Evolutionary conservation across 2,888 invertebrate genomes (phyloP).

Genomic region (Hemicrepidius hirtus): DNA sequence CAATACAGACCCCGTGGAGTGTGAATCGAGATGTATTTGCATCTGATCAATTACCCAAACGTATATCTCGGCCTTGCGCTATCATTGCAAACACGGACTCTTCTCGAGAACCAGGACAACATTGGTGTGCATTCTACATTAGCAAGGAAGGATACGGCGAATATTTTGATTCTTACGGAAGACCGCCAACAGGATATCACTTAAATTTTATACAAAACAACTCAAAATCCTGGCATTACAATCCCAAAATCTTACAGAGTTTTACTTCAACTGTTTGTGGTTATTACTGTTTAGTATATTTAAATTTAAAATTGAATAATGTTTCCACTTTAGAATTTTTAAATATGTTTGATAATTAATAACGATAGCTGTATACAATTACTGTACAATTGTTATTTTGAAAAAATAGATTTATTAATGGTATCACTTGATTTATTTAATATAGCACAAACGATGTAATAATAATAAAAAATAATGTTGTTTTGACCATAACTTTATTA

Average conservation of each 20-base stretch:
- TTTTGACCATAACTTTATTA: no score
- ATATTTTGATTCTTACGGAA: conserved; percentile 32
- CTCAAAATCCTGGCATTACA: not conserved
- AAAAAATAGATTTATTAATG: not conserved
- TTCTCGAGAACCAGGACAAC: conserved; percentile 19
- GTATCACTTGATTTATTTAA: conserved; percentile 17
- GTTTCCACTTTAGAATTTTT: not conserved
- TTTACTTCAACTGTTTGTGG: conserved; percentile 23
- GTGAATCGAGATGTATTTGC: conserved; percentile 29
- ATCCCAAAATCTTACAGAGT: conserved; percentile 2
- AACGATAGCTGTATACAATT: conserved; percentile 12
- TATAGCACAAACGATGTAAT: not conserved
- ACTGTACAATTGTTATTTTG: conserved; percentile 18
- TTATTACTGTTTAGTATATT: conserved; percentile 21
- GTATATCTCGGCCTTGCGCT: conserved; percentile 8
- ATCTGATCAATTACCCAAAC: conserved; percentile 19
- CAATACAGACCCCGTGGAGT: not conserved
- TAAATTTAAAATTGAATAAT: conserved; percentile 21
- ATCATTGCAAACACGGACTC: conserved; percentile 27
- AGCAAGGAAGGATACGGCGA: conserved; percentile 8
- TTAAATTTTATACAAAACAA: conserved; percentile 27
- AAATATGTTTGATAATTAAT: not conserved
- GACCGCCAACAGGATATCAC: conserved; percentile 13
- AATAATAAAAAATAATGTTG: no score
- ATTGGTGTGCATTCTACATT: conserved; percentile 32